Evolutionary conservation across 2,797 vertebrate species (phyloP).

Genomic region (Gymnocypris eckloni): DNA sequence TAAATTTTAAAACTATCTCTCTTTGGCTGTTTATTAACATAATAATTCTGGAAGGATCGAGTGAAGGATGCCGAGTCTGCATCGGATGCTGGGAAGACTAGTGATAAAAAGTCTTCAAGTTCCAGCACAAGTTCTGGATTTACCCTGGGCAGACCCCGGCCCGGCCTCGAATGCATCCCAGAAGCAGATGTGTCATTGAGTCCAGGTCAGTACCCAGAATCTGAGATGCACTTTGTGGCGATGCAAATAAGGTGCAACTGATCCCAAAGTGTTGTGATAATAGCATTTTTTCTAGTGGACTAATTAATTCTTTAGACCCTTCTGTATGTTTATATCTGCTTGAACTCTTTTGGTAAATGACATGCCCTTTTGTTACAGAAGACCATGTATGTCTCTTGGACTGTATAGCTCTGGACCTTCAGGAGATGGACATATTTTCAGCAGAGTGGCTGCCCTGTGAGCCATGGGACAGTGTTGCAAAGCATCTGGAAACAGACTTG

Average conservation of each 20-base stretch:
- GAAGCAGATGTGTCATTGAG: constrained; percentile 55
- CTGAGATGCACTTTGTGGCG: neutral
- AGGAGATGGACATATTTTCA: constrained; percentile 97
- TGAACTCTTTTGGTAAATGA: neutral
- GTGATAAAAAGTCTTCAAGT: constrained; percentile 50
- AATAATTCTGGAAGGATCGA: constrained; percentile 68
- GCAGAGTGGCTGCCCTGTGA: constrained; percentile 82
- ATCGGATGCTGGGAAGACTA: constrained; percentile 51
- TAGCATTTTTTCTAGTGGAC: neutral
- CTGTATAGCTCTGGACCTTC: constrained; percentile 93
- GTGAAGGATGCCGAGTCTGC: constrained; percentile 61
- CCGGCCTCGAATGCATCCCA: constrained; percentile 36
- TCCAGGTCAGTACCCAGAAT: constrained; percentile 74
- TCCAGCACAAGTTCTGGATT: constrained; percentile 63
- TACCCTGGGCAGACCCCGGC: constrained; percentile 65
- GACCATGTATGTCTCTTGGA: constrained; percentile 90
- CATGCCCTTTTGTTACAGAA: constrained; percentile 70
- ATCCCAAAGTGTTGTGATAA: neutral
- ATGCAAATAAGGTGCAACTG: neutral
- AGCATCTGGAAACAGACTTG: constrained; percentile 77
- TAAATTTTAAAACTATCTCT: neutral
- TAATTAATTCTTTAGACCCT: neutral
- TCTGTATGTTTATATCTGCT: neutral
- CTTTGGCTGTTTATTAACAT: neutral
- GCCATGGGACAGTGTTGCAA: constrained; percentile 69